Base-by-base conservation (phyloP, 2,113 vertebrate genomes). In the Solea solea region DNA sequence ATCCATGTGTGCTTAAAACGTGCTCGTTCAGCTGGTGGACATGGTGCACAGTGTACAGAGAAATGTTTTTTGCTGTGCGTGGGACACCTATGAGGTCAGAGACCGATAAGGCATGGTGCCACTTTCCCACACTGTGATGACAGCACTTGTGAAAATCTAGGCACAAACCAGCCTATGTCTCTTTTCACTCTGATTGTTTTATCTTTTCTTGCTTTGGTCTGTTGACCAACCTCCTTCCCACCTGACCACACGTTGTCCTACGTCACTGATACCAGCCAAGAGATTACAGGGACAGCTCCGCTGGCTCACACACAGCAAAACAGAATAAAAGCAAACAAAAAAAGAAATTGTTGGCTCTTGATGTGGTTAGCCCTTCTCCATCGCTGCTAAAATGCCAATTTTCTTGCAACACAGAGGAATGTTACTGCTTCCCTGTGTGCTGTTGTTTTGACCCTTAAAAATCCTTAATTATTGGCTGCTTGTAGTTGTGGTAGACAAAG, bases 51-150 rank as follows among this genome's bases (percentile, higher is more conserved):
- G 64, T 28, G 40, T 16, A 40, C 59, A 21, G n/a, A 34, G 62
- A 68, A 81, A 79, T 72, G 76, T 62, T 61, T 72, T 78, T 73
- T 71, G 28, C 71, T 53, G 60, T 61, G 71, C 0, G 40, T 16
- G 48, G 10, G 46, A 53, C 63, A 69, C 58, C 51, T 70, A 59
- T 82, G 86, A 85, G 83, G 87, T 88, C 83, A 88, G 75, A 78
- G 52, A n/a, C 60, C 39, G 88, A 92, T 91, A 89, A 88, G 51
- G 74, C 80, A 75, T 45, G 34, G 21, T 74, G 80, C 54, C 27
- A 72, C 75, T 90, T 91, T 91, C 84, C 86, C 90, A 89, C 83
- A 58, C 50, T 0, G 44, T 90, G 89, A 90, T 69, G 87, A 87
- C 88, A 89, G 41, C 0, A 34, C 72, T 46, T 80, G 86, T 75